Conservation (phyloP, 1,140 invertebrate genomes). For the Lethocerus indicus region DNA sequence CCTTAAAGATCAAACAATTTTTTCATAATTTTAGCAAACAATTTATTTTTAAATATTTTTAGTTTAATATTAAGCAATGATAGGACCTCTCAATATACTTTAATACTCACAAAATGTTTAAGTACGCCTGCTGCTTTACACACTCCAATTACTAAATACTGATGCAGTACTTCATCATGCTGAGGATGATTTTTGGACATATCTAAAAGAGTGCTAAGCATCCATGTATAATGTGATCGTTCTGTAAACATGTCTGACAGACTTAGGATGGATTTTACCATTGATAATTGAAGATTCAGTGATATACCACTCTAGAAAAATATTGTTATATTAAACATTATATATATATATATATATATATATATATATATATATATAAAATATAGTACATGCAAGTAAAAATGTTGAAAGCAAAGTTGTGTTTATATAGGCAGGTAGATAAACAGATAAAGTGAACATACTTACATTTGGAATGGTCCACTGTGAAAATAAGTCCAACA, state of each 20-base stretch:
- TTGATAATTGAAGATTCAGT: constrained; percentile 28
- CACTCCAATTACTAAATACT: constrained; percentile 47
- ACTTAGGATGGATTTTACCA: constrained; percentile 39
- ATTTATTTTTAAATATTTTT: no score
- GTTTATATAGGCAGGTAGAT: constrained; percentile 6
- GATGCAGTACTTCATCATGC: constrained; percentile 53
- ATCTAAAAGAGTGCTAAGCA: constrained; percentile 46
- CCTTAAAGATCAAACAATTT: constrained; percentile 22
- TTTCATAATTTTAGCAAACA: no score
- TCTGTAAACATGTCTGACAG: constrained; percentile 58
- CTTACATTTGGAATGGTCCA: constrained; percentile 39
- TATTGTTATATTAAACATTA: no score
- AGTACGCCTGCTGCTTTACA: constrained; percentile 51
- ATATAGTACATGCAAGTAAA: no score
- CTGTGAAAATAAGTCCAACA: constrained; percentile 63
- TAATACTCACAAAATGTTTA: constrained; percentile 28
- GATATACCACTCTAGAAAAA: constrained; percentile 14
- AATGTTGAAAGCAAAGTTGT: constrained; percentile 6
- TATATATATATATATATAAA: no score
- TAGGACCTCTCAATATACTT: no score
- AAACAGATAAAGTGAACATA: no score
- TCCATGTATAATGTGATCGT: constrained; percentile 50
- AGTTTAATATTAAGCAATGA: no score
- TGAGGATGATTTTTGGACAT: constrained; percentile 38
- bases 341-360: no score